Evolutionary conservation across 2,113 vertebrate genomes (phyloP).

Genomic region (Larimichthys polyactis): DNA sequence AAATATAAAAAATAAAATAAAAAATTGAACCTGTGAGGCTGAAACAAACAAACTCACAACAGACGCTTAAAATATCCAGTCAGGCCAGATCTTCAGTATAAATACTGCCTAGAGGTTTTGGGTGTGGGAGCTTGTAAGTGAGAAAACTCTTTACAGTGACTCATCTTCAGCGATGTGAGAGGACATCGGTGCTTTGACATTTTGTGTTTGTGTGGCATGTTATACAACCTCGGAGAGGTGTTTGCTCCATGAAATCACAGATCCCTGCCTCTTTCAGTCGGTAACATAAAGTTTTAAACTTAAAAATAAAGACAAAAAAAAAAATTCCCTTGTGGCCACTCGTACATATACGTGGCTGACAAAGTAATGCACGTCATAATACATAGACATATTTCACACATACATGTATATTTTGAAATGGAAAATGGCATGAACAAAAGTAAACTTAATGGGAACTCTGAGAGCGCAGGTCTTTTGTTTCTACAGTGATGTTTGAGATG

Average conservation of each 20-base stretch:
- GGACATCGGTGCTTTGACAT: neutral
- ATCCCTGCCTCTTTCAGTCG: neutral
- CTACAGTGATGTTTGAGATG: too few species aligned
- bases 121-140: neutral
- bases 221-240: too few species aligned
- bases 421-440: slow-evolving; percentile 1
- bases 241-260: too few species aligned
- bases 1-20: too few species aligned
- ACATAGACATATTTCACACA: neutral
- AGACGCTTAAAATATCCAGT: neutral
- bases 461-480: too few species aligned
- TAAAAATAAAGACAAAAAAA: neutral
- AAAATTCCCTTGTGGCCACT: neutral
- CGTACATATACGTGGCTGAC: neutral
- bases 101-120: slow-evolving; percentile 1
- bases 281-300: neutral
- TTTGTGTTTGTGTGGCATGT: too few species aligned
- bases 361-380: neutral
- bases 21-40: neutral
- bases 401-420: neutral
- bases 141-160: slow-evolving; percentile 17
- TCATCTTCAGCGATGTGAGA: neutral
- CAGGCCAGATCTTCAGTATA: neutral
- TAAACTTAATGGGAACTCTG: neutral
- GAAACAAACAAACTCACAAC: neutral